These are phyloP conservation scores for Drosophila subobscura DNA, from an alignment of 1,140 invertebrate genomes.

Conservation along the genomic window DNA sequence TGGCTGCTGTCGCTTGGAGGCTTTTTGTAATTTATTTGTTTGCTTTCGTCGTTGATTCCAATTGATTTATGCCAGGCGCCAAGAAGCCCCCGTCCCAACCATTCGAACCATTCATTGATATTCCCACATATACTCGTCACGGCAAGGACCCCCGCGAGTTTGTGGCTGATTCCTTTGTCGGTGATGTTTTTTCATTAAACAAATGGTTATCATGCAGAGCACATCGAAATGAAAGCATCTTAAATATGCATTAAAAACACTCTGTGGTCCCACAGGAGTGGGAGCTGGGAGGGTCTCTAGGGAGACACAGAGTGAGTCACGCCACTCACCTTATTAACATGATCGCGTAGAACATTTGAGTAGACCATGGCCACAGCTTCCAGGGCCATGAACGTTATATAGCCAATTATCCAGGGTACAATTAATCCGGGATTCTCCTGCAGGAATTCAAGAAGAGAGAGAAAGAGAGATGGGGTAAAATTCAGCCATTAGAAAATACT, in stretches of 20 bases:
- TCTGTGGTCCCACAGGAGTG: background rate
- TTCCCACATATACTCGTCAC: conserved; percentile 28
- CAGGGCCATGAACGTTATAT: conserved; percentile 89
- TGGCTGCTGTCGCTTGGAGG: conserved; percentile 43
- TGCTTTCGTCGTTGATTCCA: conserved; percentile 49
- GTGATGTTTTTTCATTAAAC: conserved; percentile 54
- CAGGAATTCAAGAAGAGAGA: too few species aligned
- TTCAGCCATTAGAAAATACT: too few species aligned
- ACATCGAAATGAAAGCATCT: conserved; percentile 21
- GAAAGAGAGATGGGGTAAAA: too few species aligned
- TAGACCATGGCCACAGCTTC: conserved; percentile 91
- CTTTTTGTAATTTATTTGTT: conserved; percentile 74
- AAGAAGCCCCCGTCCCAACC: background rate
- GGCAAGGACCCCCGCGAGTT: conserved; percentile 22
- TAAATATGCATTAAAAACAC: conserved; percentile 65
- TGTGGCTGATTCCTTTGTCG: conserved; percentile 26
- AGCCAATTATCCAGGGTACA: conserved; percentile 89
- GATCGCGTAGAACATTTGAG: conserved; percentile 90
- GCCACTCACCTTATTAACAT: conserved; percentile 88
- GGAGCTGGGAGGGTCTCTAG: background rate
- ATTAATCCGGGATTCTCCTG: conserved; percentile 88
- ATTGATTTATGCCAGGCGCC: conserved; percentile 70
- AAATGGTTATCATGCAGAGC: conserved; percentile 48
- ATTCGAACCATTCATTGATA: conserved; percentile 16
- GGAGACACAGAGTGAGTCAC: conserved; percentile 8